A percentile compares a stretch with the other conserved stretches of the same genome.
Evolutionary conservation across 2,888 invertebrate species (phyloP).

Genomic region (Cephus runcator): DNA sequence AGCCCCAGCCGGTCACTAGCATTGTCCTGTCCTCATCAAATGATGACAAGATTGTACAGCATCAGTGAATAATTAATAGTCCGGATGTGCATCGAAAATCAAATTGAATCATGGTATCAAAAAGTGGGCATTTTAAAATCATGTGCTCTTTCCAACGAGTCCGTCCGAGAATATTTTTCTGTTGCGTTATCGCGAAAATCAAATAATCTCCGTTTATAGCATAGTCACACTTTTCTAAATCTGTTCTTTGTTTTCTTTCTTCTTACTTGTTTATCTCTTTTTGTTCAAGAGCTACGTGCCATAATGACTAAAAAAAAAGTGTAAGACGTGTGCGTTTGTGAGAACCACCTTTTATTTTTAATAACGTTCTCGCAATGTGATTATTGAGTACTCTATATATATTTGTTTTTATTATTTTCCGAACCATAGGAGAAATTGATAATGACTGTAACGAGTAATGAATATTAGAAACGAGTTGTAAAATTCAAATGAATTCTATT

Average conservation of each 20-base stretch:
- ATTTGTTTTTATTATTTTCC: background rate
- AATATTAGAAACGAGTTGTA: background rate
- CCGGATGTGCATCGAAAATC: background rate
- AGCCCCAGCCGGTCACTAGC: constrained; percentile 55
- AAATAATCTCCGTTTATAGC: background rate
- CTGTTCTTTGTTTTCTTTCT: background rate
- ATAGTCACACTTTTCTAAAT: background rate
- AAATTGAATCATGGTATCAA: background rate
- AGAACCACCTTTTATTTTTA: background rate
- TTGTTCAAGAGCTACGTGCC: background rate
- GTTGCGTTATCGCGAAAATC: background rate
- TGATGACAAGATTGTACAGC: constrained; percentile 40
- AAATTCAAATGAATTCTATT: background rate
- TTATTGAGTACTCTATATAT: background rate
- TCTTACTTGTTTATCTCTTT: background rate
- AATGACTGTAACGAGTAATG: background rate
- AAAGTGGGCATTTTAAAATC: background rate
- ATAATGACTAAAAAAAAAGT: background rate
- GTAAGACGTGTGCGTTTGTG: background rate
- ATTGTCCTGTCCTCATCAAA: constrained; percentile 51
- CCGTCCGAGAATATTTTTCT: background rate
- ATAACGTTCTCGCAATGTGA: background rate
- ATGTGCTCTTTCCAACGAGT: background rate
- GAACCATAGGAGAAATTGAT: no score
- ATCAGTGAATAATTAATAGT: constrained; percentile 15